Percentiles rank a stretch among this genome's conserved stretches.
phyloP scores from a whole-genome alignment of 2,113 vertebrate genomes.

The Dolichotis patagonum region DNA sequence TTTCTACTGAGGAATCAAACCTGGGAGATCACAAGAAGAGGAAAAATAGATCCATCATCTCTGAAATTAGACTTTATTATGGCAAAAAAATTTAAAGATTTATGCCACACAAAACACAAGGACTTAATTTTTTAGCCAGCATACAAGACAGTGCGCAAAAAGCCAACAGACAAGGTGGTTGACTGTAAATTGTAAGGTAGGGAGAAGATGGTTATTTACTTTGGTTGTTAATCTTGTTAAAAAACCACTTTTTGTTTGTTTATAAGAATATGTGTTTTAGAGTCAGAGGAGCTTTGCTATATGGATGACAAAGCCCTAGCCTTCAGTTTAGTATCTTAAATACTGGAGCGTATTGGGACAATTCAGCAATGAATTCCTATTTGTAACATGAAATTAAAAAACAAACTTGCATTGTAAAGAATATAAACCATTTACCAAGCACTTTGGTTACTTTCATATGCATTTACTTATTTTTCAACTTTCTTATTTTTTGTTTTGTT shows the following conservation, averaged over 20 bases:
- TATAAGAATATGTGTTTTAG: not conserved
- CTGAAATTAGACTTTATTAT: not conserved
- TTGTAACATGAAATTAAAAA: not conserved
- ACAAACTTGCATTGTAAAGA: not conserved
- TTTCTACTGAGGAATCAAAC: not conserved
- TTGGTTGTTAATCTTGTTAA: not conserved
- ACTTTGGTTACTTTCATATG: not conserved
- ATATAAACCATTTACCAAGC: not conserved
- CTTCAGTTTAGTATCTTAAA: not conserved
- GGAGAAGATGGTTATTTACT: not conserved
- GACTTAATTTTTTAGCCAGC: not conserved
- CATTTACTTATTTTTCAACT: conserved; percentile 20
- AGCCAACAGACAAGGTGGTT: not conserved
- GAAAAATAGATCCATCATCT: not conserved
- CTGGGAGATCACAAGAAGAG: not conserved
- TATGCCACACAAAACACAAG: not conserved
- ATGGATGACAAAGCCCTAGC: not conserved
- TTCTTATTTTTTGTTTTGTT: not conserved
- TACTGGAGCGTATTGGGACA: not conserved
- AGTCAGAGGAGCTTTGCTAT: not conserved
- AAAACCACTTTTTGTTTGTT: conserved; percentile 5
- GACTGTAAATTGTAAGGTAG: not conserved
- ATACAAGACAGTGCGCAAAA: not conserved
- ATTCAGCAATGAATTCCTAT: not conserved
- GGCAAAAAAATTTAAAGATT: not conserved